Conservation (phyloP, 2,797 vertebrate species). For the Pantherophis vulpinus region DNA sequence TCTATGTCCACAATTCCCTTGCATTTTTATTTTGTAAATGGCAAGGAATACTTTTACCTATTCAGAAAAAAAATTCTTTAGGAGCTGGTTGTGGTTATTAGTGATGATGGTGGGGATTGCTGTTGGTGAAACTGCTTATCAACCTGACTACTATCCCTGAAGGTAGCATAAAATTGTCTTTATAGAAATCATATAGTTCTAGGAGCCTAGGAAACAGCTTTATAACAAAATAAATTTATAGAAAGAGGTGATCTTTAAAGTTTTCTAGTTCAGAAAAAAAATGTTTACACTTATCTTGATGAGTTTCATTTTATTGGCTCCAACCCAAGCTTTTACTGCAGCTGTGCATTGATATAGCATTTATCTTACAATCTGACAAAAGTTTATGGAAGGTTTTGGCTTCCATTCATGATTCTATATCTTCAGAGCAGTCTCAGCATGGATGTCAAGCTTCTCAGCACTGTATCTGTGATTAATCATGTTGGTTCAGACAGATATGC, state of each 20-base stretch:
- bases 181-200: not conserved
- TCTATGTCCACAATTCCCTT: constrained; percentile 4
- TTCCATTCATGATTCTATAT: not conserved
- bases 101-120: not conserved
- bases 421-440: not conserved
- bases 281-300: not conserved
- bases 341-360: not conserved
- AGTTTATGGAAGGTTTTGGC: not conserved
- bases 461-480: not conserved
- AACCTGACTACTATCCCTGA: not conserved
- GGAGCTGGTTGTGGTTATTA: not conserved
- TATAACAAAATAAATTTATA: not conserved
- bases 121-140: not conserved
- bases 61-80: not conserved
- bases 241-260: not conserved
- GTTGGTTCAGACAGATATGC: not conserved
- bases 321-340: not conserved
- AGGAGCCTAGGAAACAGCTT: not conserved
- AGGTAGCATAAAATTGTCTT: not conserved
- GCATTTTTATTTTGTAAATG: not conserved
- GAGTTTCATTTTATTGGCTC: not conserved
- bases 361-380: not conserved
- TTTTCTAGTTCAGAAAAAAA: not conserved
- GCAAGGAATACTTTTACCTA: not conserved
- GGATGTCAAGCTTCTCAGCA: not conserved